Conservation (phyloP, 2,113 vertebrate genomes). For the Muscicapa adusta region DNA sequence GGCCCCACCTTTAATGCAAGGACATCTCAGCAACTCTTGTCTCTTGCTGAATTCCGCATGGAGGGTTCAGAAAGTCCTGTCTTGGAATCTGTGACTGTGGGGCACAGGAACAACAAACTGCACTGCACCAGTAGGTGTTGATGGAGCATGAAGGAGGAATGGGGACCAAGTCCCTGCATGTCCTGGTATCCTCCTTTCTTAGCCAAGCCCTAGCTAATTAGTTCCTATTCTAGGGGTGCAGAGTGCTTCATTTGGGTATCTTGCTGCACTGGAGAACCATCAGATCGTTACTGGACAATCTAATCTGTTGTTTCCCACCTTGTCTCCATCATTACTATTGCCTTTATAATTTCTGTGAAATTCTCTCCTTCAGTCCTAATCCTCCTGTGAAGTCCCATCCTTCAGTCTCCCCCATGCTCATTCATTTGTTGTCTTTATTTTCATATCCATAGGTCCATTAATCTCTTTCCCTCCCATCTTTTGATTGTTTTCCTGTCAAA, state of each 20-base stretch:
- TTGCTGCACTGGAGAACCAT: neutral
- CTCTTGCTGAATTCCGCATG: neutral
- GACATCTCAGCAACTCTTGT: neutral
- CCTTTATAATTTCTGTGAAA: neutral
- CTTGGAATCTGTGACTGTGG: accelerated
- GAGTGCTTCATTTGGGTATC: neutral
- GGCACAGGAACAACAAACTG: neutral
- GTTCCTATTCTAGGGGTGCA: neutral
- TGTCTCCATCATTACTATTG: neutral
- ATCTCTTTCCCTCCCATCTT: neutral
- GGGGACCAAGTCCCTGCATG: neutral
- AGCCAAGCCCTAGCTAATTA: neutral
- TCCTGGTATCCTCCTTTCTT: neutral
- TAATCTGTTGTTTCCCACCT: neutral
- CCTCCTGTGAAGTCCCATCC: neutral
- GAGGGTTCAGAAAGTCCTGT: neutral
- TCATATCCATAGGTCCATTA: neutral
- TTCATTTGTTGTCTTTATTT: neutral
- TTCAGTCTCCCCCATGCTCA: neutral
- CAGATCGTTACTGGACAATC: neutral
- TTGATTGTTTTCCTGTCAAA: neutral
- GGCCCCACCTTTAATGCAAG: neutral
- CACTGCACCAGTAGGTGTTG: neutral
- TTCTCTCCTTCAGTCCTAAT: neutral
- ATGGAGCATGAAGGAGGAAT: neutral